Percentiles rank a stretch among this genome's conserved stretches.
phyloP scores from a whole-genome alignment of 2,113 vertebrate genomes.

The Patagioenas fasciata region DNA sequence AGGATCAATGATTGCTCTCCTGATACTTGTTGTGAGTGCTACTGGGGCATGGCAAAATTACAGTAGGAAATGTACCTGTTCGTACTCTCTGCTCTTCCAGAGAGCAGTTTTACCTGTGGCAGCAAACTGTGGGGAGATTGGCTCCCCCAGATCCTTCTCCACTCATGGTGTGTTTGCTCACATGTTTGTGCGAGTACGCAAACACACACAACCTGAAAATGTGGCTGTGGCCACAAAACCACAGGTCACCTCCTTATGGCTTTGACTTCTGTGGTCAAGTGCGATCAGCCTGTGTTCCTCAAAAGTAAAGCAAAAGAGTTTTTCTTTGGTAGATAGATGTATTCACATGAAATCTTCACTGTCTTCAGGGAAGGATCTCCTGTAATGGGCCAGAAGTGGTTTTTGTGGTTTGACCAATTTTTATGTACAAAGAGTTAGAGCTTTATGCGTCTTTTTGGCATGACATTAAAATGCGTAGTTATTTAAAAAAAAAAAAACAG shows the following conservation, averaged over 20 bases:
- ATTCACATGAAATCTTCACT: neutral
- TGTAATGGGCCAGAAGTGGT: neutral
- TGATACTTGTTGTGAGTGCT: neutral
- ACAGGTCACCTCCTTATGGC: neutral
- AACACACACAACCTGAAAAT: neutral
- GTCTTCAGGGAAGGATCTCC: neutral
- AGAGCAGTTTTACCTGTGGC: neutral
- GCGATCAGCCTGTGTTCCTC: neutral
- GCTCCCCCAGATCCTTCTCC: neutral
- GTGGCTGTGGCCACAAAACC: neutral
- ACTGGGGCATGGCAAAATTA: neutral
- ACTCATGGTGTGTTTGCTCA: neutral
- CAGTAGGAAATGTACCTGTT: neutral
- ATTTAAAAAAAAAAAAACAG: neutral
- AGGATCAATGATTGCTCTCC: neutral
- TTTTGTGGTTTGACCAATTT: slow-evolving; percentile 35
- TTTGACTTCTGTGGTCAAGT: slow-evolving; percentile 5
- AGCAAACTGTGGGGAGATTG: neutral
- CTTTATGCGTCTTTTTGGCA: neutral
- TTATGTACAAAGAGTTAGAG: slow-evolving; percentile 20
- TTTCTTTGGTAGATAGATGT: neutral
- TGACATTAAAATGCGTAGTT: neutral
- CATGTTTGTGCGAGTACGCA: neutral
- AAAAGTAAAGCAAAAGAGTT: neutral
- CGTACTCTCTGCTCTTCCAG: neutral